A percentile compares a stretch with the other conserved stretches of the same genome.
Evolutionary conservation across 2,797 vertebrate genomes (phyloP).

Genomic region (Arnoldichthys spilopterus): DNA sequence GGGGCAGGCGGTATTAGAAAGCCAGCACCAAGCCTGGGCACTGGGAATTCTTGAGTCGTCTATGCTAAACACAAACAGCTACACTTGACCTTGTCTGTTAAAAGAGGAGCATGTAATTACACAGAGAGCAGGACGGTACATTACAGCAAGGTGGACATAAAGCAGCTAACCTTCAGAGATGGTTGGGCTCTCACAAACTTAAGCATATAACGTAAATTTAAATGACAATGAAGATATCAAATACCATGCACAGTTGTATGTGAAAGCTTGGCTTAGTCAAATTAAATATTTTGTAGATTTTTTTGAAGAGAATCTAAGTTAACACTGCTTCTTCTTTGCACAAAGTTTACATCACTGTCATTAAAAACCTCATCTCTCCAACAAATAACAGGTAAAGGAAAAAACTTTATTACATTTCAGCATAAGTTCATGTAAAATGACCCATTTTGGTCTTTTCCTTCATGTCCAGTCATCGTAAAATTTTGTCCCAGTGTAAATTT

Average conservation of each 20-base stretch:
- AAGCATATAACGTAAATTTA: neutral
- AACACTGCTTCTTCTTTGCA: too few species aligned
- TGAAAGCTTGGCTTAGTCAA: too few species aligned
- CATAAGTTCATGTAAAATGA: too few species aligned
- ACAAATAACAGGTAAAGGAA: too few species aligned
- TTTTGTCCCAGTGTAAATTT: too few species aligned
- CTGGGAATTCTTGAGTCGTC: conserved; percentile 16
- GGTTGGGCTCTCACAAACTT: neutral
- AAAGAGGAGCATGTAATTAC: conserved; percentile 3
- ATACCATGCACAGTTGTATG: neutral
- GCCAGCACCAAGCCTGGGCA: conserved; percentile 31
- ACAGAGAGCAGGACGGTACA: neutral
- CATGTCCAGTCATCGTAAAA: too few species aligned
- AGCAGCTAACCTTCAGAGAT: conserved; percentile 16
- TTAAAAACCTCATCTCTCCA: too few species aligned
- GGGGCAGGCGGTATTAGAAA: conserved; percentile 46
- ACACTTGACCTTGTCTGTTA: conserved; percentile 34
- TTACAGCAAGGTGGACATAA: conserved; percentile 20
- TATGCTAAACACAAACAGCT: conserved; percentile 37
- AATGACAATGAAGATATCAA: conserved; percentile 15
- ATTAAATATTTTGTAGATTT: too few species aligned
- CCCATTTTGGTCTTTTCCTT: too few species aligned
- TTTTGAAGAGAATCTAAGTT: too few species aligned
- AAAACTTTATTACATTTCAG: too few species aligned
- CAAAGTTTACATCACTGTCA: too few species aligned